A percentile compares a stretch with the other conserved stretches of the same genome.
Conservation (phyloP, 2,113 vertebrate species). For the Solenodon paradoxus region DNA sequence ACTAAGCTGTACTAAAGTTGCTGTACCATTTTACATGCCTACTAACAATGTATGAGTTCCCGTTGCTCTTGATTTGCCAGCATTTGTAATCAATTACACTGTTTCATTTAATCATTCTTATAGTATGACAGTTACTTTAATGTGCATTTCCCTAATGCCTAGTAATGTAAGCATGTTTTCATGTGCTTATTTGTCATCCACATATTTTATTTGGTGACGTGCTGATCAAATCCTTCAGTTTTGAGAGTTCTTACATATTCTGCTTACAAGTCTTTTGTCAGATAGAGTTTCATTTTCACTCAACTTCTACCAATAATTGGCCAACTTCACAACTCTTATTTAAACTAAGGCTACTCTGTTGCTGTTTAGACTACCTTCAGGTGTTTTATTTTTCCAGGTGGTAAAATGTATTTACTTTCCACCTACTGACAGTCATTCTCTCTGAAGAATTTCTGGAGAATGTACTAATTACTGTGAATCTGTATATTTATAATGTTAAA, state of each 20-base stretch:
- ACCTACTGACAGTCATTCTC: neutral
- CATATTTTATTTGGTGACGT: neutral
- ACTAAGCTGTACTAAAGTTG: neutral
- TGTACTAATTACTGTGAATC: neutral
- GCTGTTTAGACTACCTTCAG: neutral
- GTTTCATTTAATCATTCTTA: neutral
- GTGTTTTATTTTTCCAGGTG: neutral
- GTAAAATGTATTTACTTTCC: slow-evolving; percentile 2
- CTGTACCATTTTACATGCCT: neutral
- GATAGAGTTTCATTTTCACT: neutral
- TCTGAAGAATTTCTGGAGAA: neutral
- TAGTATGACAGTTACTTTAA: too few species aligned
- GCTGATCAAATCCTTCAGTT: neutral
- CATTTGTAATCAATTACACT: neutral
- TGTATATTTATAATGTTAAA: neutral
- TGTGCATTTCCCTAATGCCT: too few species aligned
- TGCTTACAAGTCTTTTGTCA: neutral
- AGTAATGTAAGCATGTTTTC: too few species aligned
- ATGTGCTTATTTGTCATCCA: too few species aligned
- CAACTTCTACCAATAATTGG: neutral
- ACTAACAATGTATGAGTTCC: neutral
- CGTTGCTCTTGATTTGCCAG: too few species aligned
- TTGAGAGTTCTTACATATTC: neutral
- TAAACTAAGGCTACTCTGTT: neutral
- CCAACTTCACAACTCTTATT: too few species aligned